phyloP scores from a whole-genome alignment of 2,888 invertebrate genomes.

The Watsonalla cultraria region DNA sequence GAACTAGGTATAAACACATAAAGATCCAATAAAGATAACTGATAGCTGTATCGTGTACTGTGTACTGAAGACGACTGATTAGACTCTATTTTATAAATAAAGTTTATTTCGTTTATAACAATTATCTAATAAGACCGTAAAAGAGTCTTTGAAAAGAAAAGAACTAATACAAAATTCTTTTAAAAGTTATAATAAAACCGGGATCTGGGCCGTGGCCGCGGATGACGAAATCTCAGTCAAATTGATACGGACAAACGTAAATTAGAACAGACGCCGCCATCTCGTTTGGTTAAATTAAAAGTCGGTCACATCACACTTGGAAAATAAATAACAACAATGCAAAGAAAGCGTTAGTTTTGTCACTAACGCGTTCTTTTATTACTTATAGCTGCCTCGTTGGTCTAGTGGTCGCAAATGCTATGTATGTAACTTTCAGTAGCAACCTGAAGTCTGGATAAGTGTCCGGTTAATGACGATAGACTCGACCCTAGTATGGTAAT shows the following conservation, averaged over 20 bases:
- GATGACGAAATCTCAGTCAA: conserved; percentile 1
- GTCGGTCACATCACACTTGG: background rate
- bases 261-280: background rate
- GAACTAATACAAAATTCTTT: background rate
- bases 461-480: too few relatives aligned
- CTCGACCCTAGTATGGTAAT: too few relatives aligned
- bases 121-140: background rate
- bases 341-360: background rate
- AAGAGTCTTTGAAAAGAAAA: background rate
- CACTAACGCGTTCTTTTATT: conserved; percentile 23
- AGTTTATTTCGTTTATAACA: too few relatives aligned
- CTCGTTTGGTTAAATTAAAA: background rate
- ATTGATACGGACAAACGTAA: background rate
- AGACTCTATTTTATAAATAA: too few relatives aligned
- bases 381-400: conserved; percentile 14
- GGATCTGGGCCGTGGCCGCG: background rate
- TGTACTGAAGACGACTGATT: too few relatives aligned
- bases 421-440: too few relatives aligned
- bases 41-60: too few relatives aligned
- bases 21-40: background rate
- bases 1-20: background rate
- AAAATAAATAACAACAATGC: too few relatives aligned
- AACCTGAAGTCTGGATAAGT: too few relatives aligned
- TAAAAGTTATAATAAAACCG: background rate
- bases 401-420: too few relatives aligned